Conservation (phyloP, 2,797 vertebrate species). For the Danio choprae region DNA sequence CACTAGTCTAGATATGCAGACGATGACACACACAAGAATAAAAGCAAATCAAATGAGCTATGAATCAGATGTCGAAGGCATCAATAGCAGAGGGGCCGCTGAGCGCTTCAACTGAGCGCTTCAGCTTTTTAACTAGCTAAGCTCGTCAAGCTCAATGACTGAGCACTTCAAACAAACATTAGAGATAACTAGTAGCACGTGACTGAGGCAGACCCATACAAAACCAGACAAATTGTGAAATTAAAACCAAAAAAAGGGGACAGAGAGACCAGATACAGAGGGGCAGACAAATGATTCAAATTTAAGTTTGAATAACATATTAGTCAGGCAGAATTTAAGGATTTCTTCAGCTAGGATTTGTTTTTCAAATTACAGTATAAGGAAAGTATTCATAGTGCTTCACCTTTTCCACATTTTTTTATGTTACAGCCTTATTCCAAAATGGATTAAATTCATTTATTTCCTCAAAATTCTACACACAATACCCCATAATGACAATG, state of each 20-base stretch:
- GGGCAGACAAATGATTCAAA: too few relatives aligned
- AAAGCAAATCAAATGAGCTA: slow-evolving; percentile 2
- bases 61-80: slow-evolving; percentile 22
- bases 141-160: neutral
- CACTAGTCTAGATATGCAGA: neutral
- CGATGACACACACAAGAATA: slow-evolving; percentile 22
- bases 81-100: neutral
- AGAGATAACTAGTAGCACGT: slow-evolving; percentile 25
- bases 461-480: too few relatives aligned
- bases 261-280: neutral
- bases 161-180: slow-evolving; percentile 23
- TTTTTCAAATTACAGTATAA: too few relatives aligned
- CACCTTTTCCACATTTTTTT: too few relatives aligned
- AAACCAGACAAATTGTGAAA: neutral
- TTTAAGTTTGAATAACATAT: too few relatives aligned
- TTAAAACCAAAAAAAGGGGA: neutral
- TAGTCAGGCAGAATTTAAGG: too few relatives aligned
- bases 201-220: neutral
- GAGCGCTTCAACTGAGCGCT: slow-evolving; percentile 4
- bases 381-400: too few relatives aligned
- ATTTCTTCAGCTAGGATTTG: too few relatives aligned
- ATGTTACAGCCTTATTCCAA: too few relatives aligned
- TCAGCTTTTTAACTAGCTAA: slow-evolving; percentile 45
- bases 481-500: too few relatives aligned
- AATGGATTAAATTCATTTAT: too few relatives aligned